Evolutionary conservation across 2,797 vertebrate genomes (phyloP).

Genomic region (Galago senegalensis): DNA sequence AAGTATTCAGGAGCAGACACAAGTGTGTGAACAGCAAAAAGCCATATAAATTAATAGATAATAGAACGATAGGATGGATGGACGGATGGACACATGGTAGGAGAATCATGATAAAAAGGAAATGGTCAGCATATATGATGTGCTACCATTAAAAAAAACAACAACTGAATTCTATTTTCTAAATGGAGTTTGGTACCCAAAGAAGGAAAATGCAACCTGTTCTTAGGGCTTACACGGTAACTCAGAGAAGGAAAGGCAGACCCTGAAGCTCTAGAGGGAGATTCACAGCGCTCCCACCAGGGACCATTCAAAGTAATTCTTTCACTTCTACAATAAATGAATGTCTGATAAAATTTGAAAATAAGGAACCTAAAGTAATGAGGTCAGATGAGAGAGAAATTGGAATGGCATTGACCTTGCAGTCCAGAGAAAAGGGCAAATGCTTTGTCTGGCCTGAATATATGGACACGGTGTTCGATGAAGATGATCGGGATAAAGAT

Average conservation of each 20-base stretch:
- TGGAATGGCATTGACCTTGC: background rate
- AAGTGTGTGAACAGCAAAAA: background rate
- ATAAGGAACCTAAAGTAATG: background rate
- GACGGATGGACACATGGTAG: background rate
- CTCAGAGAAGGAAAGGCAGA: slow-evolving; percentile 36
- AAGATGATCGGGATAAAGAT: background rate
- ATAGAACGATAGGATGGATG: background rate
- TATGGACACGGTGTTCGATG: background rate
- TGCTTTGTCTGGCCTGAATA: background rate
- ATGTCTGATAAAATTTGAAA: background rate
- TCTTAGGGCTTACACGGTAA: background rate
- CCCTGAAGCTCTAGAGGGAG: background rate
- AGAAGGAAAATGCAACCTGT: background rate
- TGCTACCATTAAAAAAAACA: background rate
- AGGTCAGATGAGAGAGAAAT: background rate
- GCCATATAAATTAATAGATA: background rate
- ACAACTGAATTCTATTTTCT: background rate
- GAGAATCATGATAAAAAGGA: background rate
- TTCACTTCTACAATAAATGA: background rate
- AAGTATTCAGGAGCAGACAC: background rate
- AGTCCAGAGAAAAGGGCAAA: background rate
- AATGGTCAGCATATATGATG: background rate
- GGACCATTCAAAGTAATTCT: background rate
- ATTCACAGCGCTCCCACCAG: background rate
- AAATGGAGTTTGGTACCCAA: background rate